phyloP scores from a whole-genome alignment of 2,797 vertebrate species.

The Alca torda region DNA sequence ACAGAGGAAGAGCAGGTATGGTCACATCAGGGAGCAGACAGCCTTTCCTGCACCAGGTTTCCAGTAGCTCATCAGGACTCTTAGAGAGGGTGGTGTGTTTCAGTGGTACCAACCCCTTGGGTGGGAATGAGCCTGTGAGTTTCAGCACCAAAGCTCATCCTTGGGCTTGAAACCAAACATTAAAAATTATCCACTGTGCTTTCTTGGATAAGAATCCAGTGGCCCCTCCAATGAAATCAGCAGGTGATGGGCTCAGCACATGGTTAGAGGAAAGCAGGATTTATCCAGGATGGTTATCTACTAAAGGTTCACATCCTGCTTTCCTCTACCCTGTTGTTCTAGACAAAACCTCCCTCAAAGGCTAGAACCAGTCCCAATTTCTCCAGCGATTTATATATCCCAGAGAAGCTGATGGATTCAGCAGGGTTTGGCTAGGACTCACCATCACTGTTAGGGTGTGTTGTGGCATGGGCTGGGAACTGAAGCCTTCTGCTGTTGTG shows the following conservation, averaged over 20 bases:
- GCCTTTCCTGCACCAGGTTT: not conserved
- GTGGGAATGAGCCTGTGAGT: not conserved
- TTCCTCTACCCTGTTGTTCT: not conserved
- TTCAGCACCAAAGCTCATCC: not conserved
- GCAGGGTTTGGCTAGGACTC: not conserved
- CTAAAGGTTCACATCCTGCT: not conserved
- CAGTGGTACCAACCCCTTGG: not conserved
- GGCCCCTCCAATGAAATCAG: not conserved
- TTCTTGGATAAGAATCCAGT: not conserved
- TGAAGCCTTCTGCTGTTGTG: slow-evolving; percentile 84
- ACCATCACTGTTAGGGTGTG: slow-evolving; percentile 93
- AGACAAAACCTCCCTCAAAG: not conserved
- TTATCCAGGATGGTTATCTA: not conserved
- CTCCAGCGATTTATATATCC: not conserved
- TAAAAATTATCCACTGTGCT: not conserved
- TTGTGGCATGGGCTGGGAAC: slow-evolving; percentile 80
- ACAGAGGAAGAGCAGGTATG: not conserved
- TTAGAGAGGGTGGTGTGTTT: not conserved
- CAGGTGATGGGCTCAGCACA: not conserved
- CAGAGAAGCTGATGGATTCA: not conserved
- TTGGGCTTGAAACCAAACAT: not conserved
- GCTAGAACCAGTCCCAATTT: not conserved
- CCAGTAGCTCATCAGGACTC: not conserved
- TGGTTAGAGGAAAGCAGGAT: not conserved
- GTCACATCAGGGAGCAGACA: not conserved